Evolutionary conservation across 2,113 vertebrate genomes (phyloP), one percentile per base, ranked within the genome.

Genomic region (Apodemus speciosus): DNA sequence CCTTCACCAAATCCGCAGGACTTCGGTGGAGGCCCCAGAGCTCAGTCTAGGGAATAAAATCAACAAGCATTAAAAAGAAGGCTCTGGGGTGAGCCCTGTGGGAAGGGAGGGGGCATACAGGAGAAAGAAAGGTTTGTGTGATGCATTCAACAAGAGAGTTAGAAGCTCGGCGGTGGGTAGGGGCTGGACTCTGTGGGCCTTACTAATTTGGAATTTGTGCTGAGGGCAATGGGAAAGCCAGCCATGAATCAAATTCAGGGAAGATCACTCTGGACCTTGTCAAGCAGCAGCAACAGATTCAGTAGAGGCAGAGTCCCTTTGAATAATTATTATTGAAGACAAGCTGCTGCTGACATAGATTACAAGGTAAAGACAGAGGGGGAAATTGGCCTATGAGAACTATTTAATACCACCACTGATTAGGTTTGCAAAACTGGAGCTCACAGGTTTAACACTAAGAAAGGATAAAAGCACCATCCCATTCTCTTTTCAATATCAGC

Each of bases 381-480:
- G 30, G 62, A n/a, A 72, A 68, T n/a, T 0, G 40, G 27, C 40
- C 32, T 13, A 14, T 60, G 51, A 88, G 66, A 25, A 73, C 53
- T 43, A 53, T 43, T 64, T n/a, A 83, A 77, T 21, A 51, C 6
- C 38, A 27, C 15, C 53, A 30, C 25, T 32, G 43, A 72, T 76
- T 72, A 46, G 35, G 83, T 85, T 30, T 89, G 32, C 60, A 53
- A 92, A 92, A 87, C n/a, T 18, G 75, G 91, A 49, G 68, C n/a
- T 20, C 40, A 64, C 43, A 91, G 30, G 30, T 9, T 38, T 85
- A 91, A 40, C 7, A 73, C 5, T 56, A 58, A 35, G 23, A 69
- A 69, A 58, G 58, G 25, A 21, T 15, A 75, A 40, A n/a, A 32
- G 32, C 38, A 23, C 11, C 11, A 16, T 77, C 72, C 71, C 46